Evolutionary conservation across 2,113 vertebrate species (phyloP).

Genomic region (Balaeniceps rex): DNA sequence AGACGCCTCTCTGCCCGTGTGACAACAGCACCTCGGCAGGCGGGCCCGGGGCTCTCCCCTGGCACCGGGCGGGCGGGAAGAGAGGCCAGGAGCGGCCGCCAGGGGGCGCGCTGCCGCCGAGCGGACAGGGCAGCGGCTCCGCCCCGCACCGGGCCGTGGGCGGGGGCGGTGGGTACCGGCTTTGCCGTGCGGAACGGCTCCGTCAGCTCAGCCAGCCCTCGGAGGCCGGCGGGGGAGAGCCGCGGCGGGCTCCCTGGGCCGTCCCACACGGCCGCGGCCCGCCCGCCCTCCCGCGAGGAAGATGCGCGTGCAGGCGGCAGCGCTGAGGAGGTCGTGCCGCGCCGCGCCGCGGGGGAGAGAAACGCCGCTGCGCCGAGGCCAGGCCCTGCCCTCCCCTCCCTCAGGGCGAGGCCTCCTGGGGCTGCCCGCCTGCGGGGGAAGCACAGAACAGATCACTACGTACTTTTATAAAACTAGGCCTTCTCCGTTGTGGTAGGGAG

Average conservation of each 20-base stretch:
- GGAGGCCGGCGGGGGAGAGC: neutral
- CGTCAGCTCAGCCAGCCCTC: neutral
- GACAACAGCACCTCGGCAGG: too few species aligned
- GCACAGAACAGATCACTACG: fast-evolving
- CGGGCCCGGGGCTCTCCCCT: fast-evolving
- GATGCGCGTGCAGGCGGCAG: neutral
- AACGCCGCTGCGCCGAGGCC: neutral
- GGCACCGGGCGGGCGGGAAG: neutral
- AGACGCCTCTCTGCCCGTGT: too few species aligned
- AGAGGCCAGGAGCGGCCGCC: neutral
- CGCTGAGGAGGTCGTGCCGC: neutral
- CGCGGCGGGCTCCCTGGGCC: neutral
- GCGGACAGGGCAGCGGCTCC: neutral
- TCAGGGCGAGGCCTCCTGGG: neutral
- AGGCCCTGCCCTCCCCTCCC: neutral
- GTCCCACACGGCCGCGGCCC: neutral
- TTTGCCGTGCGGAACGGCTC: neutral
- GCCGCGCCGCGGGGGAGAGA: neutral
- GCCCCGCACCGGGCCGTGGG: too few species aligned
- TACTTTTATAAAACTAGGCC: neutral
- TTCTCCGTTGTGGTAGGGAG: neutral
- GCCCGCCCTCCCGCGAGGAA: neutral
- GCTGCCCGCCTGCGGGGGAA: neutral
- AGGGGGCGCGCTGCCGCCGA: neutral
- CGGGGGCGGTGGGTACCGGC: neutral